Evolutionary conservation across 2,888 invertebrate species (phyloP).

Genomic region (Poecilobothrus nobilitatus): DNA sequence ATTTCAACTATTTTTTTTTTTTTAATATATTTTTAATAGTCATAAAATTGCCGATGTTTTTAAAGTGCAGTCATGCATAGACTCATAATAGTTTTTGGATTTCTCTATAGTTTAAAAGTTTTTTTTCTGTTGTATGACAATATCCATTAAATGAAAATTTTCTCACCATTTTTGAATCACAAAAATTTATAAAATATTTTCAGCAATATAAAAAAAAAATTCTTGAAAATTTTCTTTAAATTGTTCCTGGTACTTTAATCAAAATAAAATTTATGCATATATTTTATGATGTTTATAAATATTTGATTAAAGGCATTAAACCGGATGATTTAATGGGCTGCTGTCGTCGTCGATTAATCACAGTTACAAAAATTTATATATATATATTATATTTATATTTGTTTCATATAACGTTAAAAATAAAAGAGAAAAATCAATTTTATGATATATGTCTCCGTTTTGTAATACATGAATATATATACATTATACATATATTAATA

Average conservation of each 20-base stretch:
- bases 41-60: not conserved
- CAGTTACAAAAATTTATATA: not conserved
- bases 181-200: not conserved
- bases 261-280: not conserved
- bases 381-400: too few species aligned
- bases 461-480: too few species aligned
- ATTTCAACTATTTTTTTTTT: too few species aligned
- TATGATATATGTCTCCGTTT: too few species aligned
- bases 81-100: not conserved
- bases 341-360: not conserved
- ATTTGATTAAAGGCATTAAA: slow-evolving; percentile 4
- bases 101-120: not conserved
- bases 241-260: not conserved
- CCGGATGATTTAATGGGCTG: not conserved
- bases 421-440: too few species aligned
- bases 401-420: too few species aligned
- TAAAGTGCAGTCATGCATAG: not conserved
- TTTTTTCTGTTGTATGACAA: not conserved
- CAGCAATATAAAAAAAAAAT: too few species aligned
- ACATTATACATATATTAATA: too few species aligned
- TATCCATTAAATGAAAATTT: not conserved
- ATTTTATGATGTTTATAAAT: not conserved
- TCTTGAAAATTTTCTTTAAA: not conserved
- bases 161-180: not conserved
- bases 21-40: not conserved